phyloP scores from a whole-genome alignment of 2,797 vertebrate species.

The Pseudochirops corinnae region DNA sequence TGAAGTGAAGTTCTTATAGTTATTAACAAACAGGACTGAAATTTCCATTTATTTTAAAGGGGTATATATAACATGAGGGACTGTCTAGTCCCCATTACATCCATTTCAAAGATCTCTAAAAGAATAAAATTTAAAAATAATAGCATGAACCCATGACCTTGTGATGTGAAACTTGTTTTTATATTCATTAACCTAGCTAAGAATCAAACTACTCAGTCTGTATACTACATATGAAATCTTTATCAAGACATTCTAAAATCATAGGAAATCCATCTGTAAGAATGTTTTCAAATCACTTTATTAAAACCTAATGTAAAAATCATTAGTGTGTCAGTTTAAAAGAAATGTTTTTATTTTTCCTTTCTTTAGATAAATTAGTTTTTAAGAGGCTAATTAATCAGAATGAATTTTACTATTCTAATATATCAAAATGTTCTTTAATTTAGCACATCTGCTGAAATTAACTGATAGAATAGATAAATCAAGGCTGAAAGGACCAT shows the following conservation, averaged over 20 bases:
- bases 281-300: conserved; percentile 21
- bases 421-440: conserved; percentile 51
- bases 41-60: conserved; percentile 26
- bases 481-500: conserved; percentile 49
- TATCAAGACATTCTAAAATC: conserved; percentile 52
- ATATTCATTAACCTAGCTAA: conserved; percentile 13
- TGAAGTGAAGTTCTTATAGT: conserved; percentile 30
- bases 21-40: conserved; percentile 42
- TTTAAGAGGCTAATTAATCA: conserved; percentile 49
- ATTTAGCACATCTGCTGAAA: conserved; percentile 28
- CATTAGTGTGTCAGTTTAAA: conserved; percentile 14
- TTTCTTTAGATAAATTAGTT: conserved; percentile 52
- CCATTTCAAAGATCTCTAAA: conserved; percentile 57
- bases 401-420: conserved; percentile 41
- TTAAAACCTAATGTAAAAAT: conserved; percentile 60
- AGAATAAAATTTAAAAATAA: conserved; percentile 57
- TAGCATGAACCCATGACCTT: conserved; percentile 42
- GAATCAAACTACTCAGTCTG: conserved; percentile 47
- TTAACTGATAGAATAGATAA: conserved; percentile 43
- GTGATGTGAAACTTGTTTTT: background rate
- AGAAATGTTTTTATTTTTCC: conserved; percentile 42
- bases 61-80: conserved; percentile 47
- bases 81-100: conserved; percentile 30
- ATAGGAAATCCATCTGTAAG: conserved; percentile 47
- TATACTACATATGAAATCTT: conserved; percentile 11